Evolutionary conservation across 2,797 vertebrate genomes (phyloP).

Genomic region (Parambassis ranga): DNA sequence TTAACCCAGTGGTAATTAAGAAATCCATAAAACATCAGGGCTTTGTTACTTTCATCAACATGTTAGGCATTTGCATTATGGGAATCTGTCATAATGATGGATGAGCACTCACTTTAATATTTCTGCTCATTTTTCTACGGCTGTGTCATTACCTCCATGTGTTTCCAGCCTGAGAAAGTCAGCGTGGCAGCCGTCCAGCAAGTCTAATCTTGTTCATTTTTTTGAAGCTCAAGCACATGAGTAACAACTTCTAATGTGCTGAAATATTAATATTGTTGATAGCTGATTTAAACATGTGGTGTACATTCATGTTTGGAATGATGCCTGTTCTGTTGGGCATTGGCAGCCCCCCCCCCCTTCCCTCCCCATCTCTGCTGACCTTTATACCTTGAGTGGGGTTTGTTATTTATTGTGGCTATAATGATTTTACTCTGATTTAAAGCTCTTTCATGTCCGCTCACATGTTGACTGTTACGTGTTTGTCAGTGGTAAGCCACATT

Average conservation of each 20-base stretch:
- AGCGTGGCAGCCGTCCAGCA: constrained; percentile 51
- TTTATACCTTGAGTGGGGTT: constrained; percentile 20
- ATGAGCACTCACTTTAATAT: constrained; percentile 50
- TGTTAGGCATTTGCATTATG: constrained; percentile 33
- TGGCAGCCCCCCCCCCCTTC: constrained; percentile 21
- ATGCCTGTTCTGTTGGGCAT: constrained; percentile 20
- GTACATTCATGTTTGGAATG: constrained; percentile 33
- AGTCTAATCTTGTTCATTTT: constrained; percentile 52
- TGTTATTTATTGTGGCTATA: constrained; percentile 41
- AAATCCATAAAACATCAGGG: constrained; percentile 16
- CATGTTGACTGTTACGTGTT: constrained; percentile 61
- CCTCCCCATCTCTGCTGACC: constrained; percentile 36
- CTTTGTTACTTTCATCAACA: constrained; percentile 56
- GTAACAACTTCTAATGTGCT: constrained; percentile 53
- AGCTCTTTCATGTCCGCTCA: constrained; percentile 42
- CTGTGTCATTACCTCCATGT: constrained; percentile 64
- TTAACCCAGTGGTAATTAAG: constrained; percentile 22
- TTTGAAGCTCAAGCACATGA: constrained; percentile 46
- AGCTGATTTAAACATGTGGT: constrained; percentile 60
- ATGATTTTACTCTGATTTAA: constrained; percentile 49
- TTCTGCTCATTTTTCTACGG: constrained; percentile 45
- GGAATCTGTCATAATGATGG: constrained; percentile 57
- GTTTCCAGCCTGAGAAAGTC: constrained; percentile 64
- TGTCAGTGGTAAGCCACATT: constrained; percentile 61
- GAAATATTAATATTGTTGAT: constrained; percentile 57